A percentile compares a stretch with the other conserved stretches of the same genome.
phyloP scores from a whole-genome alignment of 2,888 invertebrate genomes.

The Drosophila siamana region DNA sequence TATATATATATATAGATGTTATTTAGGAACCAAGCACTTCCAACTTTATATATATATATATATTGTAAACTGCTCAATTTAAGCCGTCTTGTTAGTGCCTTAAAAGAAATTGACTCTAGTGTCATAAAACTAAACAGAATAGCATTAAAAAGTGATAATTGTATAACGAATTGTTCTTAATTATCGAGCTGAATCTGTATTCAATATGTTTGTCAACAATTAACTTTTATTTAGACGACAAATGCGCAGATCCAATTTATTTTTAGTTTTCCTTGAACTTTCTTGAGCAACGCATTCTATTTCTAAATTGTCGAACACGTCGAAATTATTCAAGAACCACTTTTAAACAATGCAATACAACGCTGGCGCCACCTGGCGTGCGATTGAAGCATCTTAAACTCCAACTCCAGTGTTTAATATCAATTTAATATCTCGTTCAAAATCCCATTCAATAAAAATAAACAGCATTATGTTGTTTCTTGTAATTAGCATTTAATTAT shows the following conservation, averaged over 20 bases:
- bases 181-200: neutral
- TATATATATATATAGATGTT: no score
- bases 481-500: slow-evolving; percentile 43
- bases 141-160: neutral
- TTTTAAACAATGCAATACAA: neutral
- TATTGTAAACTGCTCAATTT: no score
- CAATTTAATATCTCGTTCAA: neutral
- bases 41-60: no score
- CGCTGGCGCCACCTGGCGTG: neutral
- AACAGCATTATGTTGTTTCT: slow-evolving; percentile 63
- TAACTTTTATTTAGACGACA: neutral
- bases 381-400: neutral
- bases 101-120: no score
- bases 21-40: no score
- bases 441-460: slow-evolving; percentile 12
- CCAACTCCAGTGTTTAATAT: neutral
- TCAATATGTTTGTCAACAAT: neutral
- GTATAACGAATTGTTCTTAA: neutral
- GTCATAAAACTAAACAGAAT: no score
- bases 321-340: neutral
- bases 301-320: neutral
- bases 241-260: neutral
- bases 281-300: neutral
- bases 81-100: no score
- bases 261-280: neutral